Evolutionary conservation across 1,140 invertebrate genomes (phyloP), one percentile per base, ranked within the genome.

Genomic region (Venturia canescens): DNA sequence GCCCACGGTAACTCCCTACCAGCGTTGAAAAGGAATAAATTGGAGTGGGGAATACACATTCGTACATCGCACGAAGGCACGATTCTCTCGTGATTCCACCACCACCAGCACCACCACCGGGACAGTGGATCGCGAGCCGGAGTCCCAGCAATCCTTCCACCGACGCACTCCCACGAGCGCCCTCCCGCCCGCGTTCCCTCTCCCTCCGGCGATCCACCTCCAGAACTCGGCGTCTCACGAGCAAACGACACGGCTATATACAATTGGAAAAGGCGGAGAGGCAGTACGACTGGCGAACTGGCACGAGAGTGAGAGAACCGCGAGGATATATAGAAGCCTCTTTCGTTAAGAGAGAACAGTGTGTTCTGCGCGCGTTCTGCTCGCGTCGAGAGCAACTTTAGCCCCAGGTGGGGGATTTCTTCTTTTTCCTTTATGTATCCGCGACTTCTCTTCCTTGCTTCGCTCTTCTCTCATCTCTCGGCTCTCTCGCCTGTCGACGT

Each of bases 361-460:
- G 72, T 31, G n/a, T 79, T 75, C 76, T 79, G 71, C 78, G 77
- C 63, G 71, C 69, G 67, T 50, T 50, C 74, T 74, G 29, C n/a
- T 70, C 72, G 23, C 57, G 71, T 78, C 34, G 66, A 31, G 50
- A 50, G 26, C 57, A 69, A 69, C 66, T 69, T 13, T 69, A 13
- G 1, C 13, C 57, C 34, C 83, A 86, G 88, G 85, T 89, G 89
- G 84, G 50, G 88, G 88, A 86, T 90, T 90, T 90, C 88, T 89
- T 89, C 88, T 90, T 90, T 90, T 90, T 89, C 86, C 88, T 88
- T 44, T 86, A 69, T 69, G 29, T 69, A 69, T 69, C 16, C 66
- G 81, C 87, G 86, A 88, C 86, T 88, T 89, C 88, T 88, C 85
- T 85, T 85, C 66, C 83, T 82, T 78, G 72, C 76, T 66, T 81